phyloP scores from a whole-genome alignment of 2,113 vertebrate species.

The Sorex araneus region DNA sequence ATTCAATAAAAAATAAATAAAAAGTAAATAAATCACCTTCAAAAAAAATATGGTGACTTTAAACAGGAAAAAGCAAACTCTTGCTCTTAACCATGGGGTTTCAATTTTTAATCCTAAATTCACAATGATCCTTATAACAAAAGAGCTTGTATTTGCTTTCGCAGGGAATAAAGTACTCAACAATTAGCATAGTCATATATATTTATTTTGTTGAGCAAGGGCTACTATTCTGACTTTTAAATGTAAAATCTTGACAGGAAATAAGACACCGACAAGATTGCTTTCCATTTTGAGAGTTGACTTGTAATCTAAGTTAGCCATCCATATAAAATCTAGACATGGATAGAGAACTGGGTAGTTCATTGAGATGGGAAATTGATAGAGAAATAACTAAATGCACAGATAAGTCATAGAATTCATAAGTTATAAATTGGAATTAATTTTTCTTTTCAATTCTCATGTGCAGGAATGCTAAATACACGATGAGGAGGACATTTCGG shows the following conservation, averaged over 20 bases:
- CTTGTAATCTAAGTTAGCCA: conserved; percentile 21
- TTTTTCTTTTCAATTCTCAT: background rate
- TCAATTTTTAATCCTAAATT: background rate
- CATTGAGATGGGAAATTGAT: background rate
- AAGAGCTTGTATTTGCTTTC: background rate
- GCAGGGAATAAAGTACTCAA: background rate
- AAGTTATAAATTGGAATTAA: background rate
- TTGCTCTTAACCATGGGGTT: background rate
- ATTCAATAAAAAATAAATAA: too few species aligned
- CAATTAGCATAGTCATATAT: background rate
- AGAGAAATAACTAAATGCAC: too few species aligned
- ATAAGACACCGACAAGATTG: background rate
- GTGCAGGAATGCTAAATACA: background rate
- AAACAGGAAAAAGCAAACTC: background rate
- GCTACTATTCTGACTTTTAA: conserved; percentile 6
- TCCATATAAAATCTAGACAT: background rate
- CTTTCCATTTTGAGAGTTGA: conserved; percentile 38
- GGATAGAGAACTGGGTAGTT: background rate
- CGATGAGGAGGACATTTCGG: background rate
- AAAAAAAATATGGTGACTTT: background rate
- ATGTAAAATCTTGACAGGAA: conserved; percentile 10
- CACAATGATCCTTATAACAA: background rate
- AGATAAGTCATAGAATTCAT: background rate
- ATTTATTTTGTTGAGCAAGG: conserved; percentile 20
- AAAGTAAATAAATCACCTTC: too few species aligned